Conservation (phyloP, 2,888 invertebrate genomes). For the Polyommatus icarus region DNA sequence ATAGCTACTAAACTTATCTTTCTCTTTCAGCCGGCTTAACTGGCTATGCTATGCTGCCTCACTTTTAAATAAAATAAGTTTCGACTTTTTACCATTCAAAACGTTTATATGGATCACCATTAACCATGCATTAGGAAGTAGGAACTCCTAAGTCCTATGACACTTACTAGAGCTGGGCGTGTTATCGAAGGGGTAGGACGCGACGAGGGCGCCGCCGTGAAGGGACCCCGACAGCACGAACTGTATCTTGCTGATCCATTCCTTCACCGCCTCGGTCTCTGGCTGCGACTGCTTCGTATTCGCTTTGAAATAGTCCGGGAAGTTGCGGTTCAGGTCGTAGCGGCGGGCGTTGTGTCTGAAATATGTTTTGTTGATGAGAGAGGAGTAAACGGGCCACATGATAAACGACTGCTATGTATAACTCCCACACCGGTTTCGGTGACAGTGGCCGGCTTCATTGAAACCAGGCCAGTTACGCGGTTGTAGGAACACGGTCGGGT, state of each 20-base stretch:
- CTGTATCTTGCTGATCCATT: constrained; percentile 95
- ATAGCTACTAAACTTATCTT: not conserved
- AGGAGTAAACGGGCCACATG: not conserved
- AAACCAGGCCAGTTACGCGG: too few relatives aligned
- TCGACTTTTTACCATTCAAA: too few relatives aligned
- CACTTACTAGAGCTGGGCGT: constrained; percentile 93
- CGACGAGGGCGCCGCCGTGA: constrained; percentile 97
- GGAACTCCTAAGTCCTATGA: constrained; percentile 32
- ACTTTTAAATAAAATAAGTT: too few relatives aligned
- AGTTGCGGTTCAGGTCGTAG: constrained; percentile 96
- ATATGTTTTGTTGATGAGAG: constrained; percentile 36
- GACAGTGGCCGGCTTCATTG: too few relatives aligned
- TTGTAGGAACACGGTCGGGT: too few relatives aligned
- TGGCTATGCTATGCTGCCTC: too few relatives aligned
- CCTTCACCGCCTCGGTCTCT: constrained; percentile 96
- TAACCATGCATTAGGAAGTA: not conserved
- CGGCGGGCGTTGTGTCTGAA: constrained; percentile 91
- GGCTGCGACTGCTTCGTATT: constrained; percentile 93
- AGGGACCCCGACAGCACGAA: constrained; percentile 96
- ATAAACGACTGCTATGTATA: too few relatives aligned
- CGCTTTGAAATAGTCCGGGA: constrained; percentile 96
- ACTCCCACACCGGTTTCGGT: too few relatives aligned
- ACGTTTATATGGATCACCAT: too few relatives aligned
- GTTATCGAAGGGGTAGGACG: constrained; percentile 98
- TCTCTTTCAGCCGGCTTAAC: too few relatives aligned